These are phyloP conservation scores for Tinea semifulvella DNA, from an alignment of 2,888 invertebrate species.

Conservation along the genomic window DNA sequence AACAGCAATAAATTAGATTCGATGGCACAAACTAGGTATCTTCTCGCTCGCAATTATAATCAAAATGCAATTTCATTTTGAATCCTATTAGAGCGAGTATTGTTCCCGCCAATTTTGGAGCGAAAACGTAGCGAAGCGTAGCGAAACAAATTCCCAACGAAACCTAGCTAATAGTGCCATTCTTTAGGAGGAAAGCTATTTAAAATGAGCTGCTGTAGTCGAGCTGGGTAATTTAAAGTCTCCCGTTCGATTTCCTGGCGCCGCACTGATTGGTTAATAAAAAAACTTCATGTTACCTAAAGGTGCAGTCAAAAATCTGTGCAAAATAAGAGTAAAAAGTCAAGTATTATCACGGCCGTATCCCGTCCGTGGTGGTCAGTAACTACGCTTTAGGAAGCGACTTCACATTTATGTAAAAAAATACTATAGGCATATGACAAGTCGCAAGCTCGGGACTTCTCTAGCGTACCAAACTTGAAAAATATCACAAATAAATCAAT, in stretches of 20 bases:
- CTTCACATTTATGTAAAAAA: too few species aligned
- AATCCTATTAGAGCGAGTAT: constrained; percentile 7
- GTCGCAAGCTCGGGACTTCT: too few species aligned
- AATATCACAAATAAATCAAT: too few species aligned
- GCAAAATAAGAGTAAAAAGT: too few species aligned
- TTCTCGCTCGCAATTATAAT: constrained; percentile 1
- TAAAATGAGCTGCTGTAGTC: constrained; percentile 1
- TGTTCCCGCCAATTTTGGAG: background rate
- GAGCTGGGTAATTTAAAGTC: background rate
- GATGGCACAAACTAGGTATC: background rate
- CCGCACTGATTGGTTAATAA: too few species aligned
- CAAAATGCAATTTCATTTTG: background rate
- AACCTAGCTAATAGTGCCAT: constrained; percentile 1
- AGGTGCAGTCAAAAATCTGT: too few species aligned
- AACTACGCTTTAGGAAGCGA: too few species aligned
- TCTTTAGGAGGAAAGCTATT: constrained; percentile 3
- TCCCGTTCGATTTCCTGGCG: background rate
- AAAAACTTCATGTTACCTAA: too few species aligned
- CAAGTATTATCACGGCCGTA: too few species aligned
- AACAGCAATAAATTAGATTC: background rate
- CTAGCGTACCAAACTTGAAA: too few species aligned
- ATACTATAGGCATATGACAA: too few species aligned
- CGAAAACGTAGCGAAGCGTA: background rate
- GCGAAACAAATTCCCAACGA: constrained; percentile 2
- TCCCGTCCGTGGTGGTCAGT: too few species aligned